These are phyloP conservation scores for Antheraea yamamai DNA, from an alignment of 2,888 invertebrate genomes.

Conservation along the genomic window DNA sequence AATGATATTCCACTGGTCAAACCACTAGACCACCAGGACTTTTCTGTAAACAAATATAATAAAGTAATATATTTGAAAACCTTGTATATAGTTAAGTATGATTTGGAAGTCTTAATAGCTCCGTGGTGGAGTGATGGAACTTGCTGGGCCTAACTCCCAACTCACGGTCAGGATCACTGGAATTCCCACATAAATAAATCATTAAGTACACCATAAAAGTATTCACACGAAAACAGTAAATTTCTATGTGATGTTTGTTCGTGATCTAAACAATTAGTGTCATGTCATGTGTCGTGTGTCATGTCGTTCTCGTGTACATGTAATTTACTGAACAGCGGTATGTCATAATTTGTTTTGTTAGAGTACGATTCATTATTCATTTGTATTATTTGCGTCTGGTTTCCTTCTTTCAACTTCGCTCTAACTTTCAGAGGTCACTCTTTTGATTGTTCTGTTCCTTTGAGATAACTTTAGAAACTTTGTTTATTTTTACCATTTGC, in stretches of 20 bases:
- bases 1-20: too few relatives aligned
- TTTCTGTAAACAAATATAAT: too few relatives aligned
- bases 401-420: neutral
- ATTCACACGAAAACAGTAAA: neutral
- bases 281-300: conserved; percentile 17
- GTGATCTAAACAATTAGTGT: conserved; percentile 20
- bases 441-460: neutral
- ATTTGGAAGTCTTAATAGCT: too few relatives aligned
- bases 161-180: too few relatives aligned
- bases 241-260: conserved; percentile 15
- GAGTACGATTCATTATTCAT: neutral
- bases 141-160: too few relatives aligned
- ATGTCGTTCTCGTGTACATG: neutral
- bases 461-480: neutral
- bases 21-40: too few relatives aligned
- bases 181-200: neutral
- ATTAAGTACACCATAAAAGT: neutral
- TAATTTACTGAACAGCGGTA: neutral
- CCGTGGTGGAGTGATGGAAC: too few relatives aligned
- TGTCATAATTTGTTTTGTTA: conserved; percentile 5
- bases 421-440: neutral
- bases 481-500: neutral
- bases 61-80: too few relatives aligned
- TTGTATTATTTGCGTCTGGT: neutral
- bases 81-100: too few relatives aligned